Conservation (phyloP, 1,140 invertebrate species). For the Aphaenogaster ashmeadi region DNA sequence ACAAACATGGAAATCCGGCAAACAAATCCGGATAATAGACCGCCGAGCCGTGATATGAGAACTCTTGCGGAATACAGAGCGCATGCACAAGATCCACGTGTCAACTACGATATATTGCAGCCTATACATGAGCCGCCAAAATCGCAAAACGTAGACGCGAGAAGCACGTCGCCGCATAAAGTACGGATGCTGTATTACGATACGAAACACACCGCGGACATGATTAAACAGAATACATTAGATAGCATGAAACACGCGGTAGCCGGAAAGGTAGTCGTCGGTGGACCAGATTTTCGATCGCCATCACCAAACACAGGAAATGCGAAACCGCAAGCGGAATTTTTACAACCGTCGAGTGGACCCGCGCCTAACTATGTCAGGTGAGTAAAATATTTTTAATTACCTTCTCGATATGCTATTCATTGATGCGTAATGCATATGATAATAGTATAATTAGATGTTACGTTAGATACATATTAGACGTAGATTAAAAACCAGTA, state of each 20-base stretch:
- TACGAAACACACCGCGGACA: slow-evolving; percentile 69
- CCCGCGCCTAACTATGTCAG: slow-evolving; percentile 85
- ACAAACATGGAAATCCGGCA: slow-evolving; percentile 65
- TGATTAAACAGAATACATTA: slow-evolving; percentile 71
- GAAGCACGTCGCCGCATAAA: slow-evolving; percentile 47
- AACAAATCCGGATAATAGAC: slow-evolving; percentile 68
- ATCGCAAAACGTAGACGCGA: slow-evolving; percentile 64
- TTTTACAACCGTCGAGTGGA: slow-evolving; percentile 85
- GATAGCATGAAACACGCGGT: slow-evolving; percentile 80
- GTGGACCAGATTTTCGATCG: slow-evolving; percentile 81
- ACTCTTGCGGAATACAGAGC: slow-evolving; percentile 69
- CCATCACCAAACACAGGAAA: slow-evolving; percentile 75
- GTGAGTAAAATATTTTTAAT: slow-evolving; percentile 77
- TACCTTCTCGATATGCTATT: neutral
- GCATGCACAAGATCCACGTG: slow-evolving; percentile 69
- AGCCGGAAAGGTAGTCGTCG: slow-evolving; percentile 84
- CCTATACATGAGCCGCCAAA: slow-evolving; percentile 68
- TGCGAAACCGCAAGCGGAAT: slow-evolving; percentile 85
- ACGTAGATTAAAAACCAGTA: neutral
- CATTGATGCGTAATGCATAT: neutral
- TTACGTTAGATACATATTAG: slow-evolving; percentile 15
- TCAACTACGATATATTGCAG: slow-evolving; percentile 70
- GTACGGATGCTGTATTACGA: slow-evolving; percentile 55
- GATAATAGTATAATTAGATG: neutral
- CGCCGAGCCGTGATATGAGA: slow-evolving; percentile 75